Evolutionary conservation across 2,888 invertebrate genomes (phyloP), one percentile per base, ranked within the genome.

Genomic region (Hoplodrina ambigua): DNA sequence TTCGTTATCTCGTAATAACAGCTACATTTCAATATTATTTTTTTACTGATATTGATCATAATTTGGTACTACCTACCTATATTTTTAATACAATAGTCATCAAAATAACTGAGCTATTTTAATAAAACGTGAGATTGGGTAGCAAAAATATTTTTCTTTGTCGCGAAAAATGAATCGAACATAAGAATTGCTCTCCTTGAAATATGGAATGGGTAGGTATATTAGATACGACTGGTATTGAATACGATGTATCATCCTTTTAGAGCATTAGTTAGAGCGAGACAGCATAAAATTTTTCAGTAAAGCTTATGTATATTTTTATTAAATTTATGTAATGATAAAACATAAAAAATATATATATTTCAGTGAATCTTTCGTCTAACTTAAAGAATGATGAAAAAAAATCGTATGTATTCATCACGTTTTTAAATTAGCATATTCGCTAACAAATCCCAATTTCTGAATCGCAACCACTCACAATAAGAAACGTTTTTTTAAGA

Each of bases 401-500:
- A 41, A 41, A 13, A 41, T 41, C 0, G 4, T 25, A 50, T 46
- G 19, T 44, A 37, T 55, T 37, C 37, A 25, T 50, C 30, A 52
- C 17, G 7, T 33, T 68, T 53, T 44, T 3, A 33, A 52, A 67
- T 52, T 4, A 63, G 44, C 10, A 6, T 46, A 19, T 25, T 58
- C 33, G 6, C 11, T 17, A 33, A 37, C n/a, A 37, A 41, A 50
- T 41, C 55, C 8, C 20, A 7, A 52, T 54, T 3, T 54, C 2
- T 33, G 19, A 59, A 44, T 55, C n/a, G 11, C 4, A 41, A 59
- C 4, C 33, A 56, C 25, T 63, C 33, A 15, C 25, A 1, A 33
- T 59, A 33, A 25, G 15, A 66, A 66, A 37, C 2, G n/a, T 20
- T 54, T 66, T 25, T 59, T 66, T 25, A 53, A 55, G 41, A 55